Evolutionary conservation across 2,888 invertebrate species (phyloP).

Genomic region (Lithophane socia): DNA sequence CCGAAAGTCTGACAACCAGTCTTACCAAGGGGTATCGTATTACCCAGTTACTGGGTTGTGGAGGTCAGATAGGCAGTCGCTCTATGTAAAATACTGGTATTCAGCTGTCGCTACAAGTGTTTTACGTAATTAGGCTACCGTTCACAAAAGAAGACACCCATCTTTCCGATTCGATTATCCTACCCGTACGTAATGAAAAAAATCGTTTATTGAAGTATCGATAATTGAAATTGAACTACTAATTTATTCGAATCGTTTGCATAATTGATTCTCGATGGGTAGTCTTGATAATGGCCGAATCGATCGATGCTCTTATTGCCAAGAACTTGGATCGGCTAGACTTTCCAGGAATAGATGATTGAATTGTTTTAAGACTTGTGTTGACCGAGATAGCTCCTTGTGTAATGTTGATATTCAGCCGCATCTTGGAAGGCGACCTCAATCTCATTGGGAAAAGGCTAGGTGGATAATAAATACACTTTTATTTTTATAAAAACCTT

Average conservation of each 20-base stretch:
- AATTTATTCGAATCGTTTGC: conserved; percentile 44
- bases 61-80: too few species aligned
- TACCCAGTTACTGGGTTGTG: too few species aligned
- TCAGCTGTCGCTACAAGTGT: background rate
- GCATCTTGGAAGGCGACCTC: too few species aligned
- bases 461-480: background rate
- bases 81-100: too few species aligned
- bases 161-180: conserved; percentile 14
- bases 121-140: background rate
- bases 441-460: background rate
- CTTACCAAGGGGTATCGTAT: too few species aligned
- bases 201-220: conserved; percentile 17
- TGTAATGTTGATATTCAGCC: conserved; percentile 6
- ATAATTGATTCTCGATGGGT: conserved; percentile 45
- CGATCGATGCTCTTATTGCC: conserved; percentile 18
- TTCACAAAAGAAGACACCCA: conserved; percentile 1
- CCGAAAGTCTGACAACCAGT: too few species aligned
- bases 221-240: conserved; percentile 43
- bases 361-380: background rate
- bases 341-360: conserved; percentile 1
- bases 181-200: conserved; percentile 18
- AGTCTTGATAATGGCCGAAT: conserved; percentile 20
- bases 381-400: background rate
- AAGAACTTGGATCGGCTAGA: conserved; percentile 9
- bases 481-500: background rate